These are phyloP conservation scores for Amblyraja radiata DNA, from an alignment of 2,797 vertebrate species.

Conservation along the genomic window DNA sequence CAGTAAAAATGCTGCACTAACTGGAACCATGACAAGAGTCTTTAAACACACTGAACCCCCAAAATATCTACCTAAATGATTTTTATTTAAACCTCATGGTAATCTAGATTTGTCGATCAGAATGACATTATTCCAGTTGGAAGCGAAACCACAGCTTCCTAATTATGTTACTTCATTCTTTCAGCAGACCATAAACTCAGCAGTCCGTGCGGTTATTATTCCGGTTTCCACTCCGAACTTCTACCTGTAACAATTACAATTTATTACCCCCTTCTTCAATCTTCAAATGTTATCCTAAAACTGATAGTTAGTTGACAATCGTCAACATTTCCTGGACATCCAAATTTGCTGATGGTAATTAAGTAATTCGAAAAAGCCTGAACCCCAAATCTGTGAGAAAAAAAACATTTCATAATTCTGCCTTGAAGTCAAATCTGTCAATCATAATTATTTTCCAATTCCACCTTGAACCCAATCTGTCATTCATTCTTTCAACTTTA, in stretches of 20 bases:
- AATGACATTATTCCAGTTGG: neutral
- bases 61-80: neutral
- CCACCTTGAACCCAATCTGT: conserved; percentile 34
- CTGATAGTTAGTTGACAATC: neutral
- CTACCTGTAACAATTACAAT: neutral
- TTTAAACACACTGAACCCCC: neutral
- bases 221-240: neutral
- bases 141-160: neutral
- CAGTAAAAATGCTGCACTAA: neutral
- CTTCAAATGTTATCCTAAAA: neutral
- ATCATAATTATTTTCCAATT: conserved; percentile 35
- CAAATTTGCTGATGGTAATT: neutral
- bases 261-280: neutral
- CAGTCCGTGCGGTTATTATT: neutral
- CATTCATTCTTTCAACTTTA: conserved; percentile 33
- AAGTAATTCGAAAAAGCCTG: neutral
- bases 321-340: neutral
- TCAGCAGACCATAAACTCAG: no score
- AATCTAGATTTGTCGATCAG: neutral
- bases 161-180: neutral
- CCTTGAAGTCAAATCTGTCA: conserved; percentile 18
- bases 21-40: neutral
- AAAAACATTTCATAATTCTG: neutral
- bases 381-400: conserved; percentile 23
- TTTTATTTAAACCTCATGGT: neutral